Conservation (phyloP, 2,113 vertebrate species). For the Callocephalon fimbriatum region DNA sequence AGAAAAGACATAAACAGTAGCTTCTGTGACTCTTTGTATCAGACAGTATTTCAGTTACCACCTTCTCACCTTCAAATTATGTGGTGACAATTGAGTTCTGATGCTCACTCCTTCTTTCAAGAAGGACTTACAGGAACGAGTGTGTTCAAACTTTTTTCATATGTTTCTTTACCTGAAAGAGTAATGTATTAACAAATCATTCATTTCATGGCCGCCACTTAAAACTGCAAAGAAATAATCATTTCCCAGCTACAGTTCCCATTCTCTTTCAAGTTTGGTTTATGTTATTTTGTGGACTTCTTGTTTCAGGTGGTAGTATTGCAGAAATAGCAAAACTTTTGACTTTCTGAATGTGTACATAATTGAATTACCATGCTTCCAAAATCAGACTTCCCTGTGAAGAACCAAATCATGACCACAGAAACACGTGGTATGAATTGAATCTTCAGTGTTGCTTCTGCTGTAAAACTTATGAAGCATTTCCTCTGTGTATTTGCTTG, state of each 20-base stretch:
- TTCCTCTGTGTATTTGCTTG: neutral
- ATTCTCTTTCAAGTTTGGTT: neutral
- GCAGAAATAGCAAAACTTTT: slow-evolving; percentile 43
- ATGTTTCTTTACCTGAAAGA: neutral
- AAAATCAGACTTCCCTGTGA: slow-evolving; percentile 27
- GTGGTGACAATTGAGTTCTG: rapidly evolving
- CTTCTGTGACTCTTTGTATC: neutral
- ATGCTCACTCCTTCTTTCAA: neutral
- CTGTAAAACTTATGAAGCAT: neutral
- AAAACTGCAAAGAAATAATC: neutral
- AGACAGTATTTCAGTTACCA: neutral
- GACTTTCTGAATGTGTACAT: slow-evolving; percentile 20
- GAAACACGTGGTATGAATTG: slow-evolving; percentile 6
- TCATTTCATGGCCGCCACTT: neutral
- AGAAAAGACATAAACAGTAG: neutral
- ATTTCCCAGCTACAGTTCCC: neutral
- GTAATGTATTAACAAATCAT: neutral
- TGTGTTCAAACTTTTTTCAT: neutral
- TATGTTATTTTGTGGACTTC: slow-evolving; percentile 20
- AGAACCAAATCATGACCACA: slow-evolving; percentile 13
- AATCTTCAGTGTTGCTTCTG: slow-evolving; percentile 11
- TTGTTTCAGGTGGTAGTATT: slow-evolving; percentile 35
- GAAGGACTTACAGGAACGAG: neutral
- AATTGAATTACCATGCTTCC: slow-evolving; percentile 21
- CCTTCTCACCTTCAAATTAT: neutral